A percentile compares a stretch with the other conserved stretches of the same genome.
phyloP scores from a whole-genome alignment of 2,113 vertebrate genomes.

The Butorides virescens region DNA sequence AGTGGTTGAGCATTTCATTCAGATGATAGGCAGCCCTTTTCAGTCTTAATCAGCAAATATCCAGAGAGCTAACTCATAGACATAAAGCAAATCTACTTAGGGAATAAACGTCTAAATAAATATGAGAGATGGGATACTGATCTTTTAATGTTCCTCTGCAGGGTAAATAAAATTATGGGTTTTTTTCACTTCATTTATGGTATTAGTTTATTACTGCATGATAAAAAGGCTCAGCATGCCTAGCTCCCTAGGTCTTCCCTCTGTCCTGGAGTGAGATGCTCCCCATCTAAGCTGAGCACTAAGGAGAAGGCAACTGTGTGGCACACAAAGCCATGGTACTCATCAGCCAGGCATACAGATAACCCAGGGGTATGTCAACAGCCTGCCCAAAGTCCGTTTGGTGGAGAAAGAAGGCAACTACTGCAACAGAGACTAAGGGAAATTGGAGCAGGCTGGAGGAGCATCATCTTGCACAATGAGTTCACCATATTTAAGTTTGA shows the following conservation, averaged over 20 bases:
- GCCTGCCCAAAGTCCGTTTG: background rate
- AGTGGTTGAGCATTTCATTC: background rate
- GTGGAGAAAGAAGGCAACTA: background rate
- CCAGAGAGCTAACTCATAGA: background rate
- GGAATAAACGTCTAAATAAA: slow-evolving; percentile 49
- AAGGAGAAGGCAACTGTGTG: background rate
- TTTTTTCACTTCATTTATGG: slow-evolving; percentile 14
- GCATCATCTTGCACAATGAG: accelerated
- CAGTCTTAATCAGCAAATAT: slow-evolving; percentile 17
- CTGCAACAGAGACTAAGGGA: background rate
- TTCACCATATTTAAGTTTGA: background rate
- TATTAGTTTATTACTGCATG: background rate
- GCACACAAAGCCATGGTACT: background rate
- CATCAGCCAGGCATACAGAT: background rate
- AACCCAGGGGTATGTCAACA: background rate
- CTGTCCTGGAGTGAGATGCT: background rate
- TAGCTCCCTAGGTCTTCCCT: background rate
- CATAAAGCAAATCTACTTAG: slow-evolving; percentile 39
- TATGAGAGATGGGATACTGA: slow-evolving; percentile 8
- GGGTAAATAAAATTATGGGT: slow-evolving; percentile 32
- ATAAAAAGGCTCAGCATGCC: background rate
- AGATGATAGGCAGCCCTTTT: background rate
- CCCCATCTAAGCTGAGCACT: background rate
- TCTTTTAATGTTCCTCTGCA: slow-evolving; percentile 10
- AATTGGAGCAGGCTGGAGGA: background rate